Base-by-base conservation (phyloP, 35 echinoderm and acorn worm species). In the Lytechinus pictus region DNA sequence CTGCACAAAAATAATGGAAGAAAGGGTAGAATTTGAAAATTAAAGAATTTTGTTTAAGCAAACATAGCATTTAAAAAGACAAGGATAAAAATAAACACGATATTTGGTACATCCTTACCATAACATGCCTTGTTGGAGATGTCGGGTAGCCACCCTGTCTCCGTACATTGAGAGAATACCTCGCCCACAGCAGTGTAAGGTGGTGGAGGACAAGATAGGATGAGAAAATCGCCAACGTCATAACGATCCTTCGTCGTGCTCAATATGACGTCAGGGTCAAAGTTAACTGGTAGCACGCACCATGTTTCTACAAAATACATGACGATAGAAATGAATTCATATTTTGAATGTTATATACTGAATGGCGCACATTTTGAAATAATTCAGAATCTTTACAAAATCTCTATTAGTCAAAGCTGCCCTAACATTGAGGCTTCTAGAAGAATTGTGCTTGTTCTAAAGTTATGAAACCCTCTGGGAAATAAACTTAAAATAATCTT, bases 61-160 rank as follows among this genome's bases (percentile, higher is more conserved):
- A 93, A 6, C 92, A 54, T 93, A 27, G 13, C 2, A 8, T 13
- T 19, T 54, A n/a, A n/a, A n/a, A n/a, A n/a, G n/a, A 55, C 91
- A 93, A 2, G 4, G 29, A 44, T 44, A 44, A 44, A 44, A 44
- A 44, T 44, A 44, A 44, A 44, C 33, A 44, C 33, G 33, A 44
- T 44, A 44, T 44, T 44, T 44, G 33, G 27, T 28, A 13, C 1
- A 14, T 55, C 92, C 33, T 57, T 57, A 93, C 92, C 92, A n/a
- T 93, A 93, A 24, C 92, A 93, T 11, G 92, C 92, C n/a, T 93
- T 93, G 92, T 57, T 8, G 11, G 92, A 54, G 19, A 93, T 93
- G 92, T 57, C 55, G 2, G 92, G 92, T 9, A 57, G 9, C 92
- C 92, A 93, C 1, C 92, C 92, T 53, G 9, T 28, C 53, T n/a